Conservation (phyloP, 2,113 vertebrate species). For the Silurus meridionalis region DNA sequence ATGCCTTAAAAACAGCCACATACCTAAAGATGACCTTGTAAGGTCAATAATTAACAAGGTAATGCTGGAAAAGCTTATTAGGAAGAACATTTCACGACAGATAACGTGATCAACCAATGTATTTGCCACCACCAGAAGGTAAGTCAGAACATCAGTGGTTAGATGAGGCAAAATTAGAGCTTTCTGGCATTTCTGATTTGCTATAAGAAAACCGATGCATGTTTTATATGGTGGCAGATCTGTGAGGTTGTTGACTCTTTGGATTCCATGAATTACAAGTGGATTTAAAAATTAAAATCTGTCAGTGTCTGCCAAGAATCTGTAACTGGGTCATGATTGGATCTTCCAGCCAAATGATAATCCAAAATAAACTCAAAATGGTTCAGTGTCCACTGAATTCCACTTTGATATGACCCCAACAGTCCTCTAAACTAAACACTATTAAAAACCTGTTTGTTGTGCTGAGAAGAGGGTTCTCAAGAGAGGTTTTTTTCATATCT, state of each 20-base stretch:
- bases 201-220: neutral
- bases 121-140: neutral
- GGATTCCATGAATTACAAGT: neutral
- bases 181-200: neutral
- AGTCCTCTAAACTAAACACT: neutral
- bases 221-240: neutral
- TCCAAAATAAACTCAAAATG: slow-evolving; percentile 5
- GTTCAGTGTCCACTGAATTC: neutral
- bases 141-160: neutral
- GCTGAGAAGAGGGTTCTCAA: neutral
- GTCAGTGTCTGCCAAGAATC: neutral
- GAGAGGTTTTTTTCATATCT: neutral
- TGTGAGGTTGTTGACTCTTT: neutral
- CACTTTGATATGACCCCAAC: neutral
- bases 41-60: neutral
- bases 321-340: slow-evolving; percentile 9
- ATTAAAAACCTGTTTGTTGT: neutral
- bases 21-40: neutral
- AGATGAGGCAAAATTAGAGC: neutral
- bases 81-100: neutral
- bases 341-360: neutral
- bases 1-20: neutral
- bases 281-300: neutral
- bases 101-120: neutral
- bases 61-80: neutral